A percentile compares a stretch with the other conserved stretches of the same genome.
Evolutionary conservation across 2,888 invertebrate genomes (phyloP).

Genomic region (Matsumyia berberina): DNA sequence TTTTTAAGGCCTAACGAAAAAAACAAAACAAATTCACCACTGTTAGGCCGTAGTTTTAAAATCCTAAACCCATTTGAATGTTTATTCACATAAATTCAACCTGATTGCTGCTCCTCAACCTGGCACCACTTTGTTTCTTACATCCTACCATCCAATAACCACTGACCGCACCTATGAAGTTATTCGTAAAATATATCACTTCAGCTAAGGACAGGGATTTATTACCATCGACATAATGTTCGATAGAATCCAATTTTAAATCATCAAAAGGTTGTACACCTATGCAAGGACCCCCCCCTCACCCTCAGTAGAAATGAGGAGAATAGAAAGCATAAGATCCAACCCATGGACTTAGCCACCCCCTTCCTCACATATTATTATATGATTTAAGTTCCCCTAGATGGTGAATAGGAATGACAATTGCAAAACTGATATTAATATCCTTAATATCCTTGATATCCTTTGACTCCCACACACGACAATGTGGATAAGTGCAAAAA

Average conservation of each 20-base stretch:
- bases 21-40: not conserved
- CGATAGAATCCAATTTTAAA: conserved; percentile 6
- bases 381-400: conserved; percentile 9
- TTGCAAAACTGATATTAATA: conserved; percentile 34
- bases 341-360: not conserved
- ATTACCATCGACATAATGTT: conserved; percentile 9
- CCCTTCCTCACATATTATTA: not conserved
- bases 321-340: not conserved
- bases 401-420: conserved; percentile 1
- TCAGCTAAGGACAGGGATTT: not conserved
- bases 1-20: too few species aligned
- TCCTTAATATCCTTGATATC: conserved; percentile 30
- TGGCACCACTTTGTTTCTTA: not conserved
- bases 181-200: not conserved
- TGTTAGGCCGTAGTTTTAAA: not conserved
- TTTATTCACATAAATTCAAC: not conserved
- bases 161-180: not conserved
- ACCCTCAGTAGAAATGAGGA: not conserved
- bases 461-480: not conserved
- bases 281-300: not conserved
- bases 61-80: not conserved
- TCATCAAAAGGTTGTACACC: conserved; percentile 8
- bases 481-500: not conserved
- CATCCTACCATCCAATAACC: not conserved
- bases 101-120: too few species aligned